Evolutionary conservation across 2,797 vertebrate genomes (phyloP), one percentile per base, ranked within the genome.

Genomic region (Poeciliopsis gracilis): DNA sequence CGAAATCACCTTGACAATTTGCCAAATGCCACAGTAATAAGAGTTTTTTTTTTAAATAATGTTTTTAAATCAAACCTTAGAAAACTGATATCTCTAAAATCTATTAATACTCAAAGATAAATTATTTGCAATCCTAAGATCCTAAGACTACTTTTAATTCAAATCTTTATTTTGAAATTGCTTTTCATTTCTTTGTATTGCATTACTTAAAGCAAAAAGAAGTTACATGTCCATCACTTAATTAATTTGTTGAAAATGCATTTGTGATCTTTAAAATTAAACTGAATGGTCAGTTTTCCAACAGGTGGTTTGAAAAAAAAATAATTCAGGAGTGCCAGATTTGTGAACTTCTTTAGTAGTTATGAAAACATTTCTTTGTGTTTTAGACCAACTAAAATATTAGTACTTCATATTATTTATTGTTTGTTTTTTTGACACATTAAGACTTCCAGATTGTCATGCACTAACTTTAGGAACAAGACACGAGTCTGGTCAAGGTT

Each of bases 401-500:
- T 18, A 49, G 38, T 38, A 38, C 25, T 77, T 36, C 1, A 10
- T 49, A 36, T 36, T 10, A 74, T 77, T 61, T 81, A 28, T 28
- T 11, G 7, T 38, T 18, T 7, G 4, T 33, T 33, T 30, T 74
- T 46, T 66, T 73, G 55, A 71, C 20, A 41, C 51, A 77, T 9
- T 59, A 53, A 57, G 47, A 66, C 49, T 47, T 57, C 18, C 23
- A 33, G 79, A 70, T 18, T 23, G 80, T 90, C 75, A 75, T 76
- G 77, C 67, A 18, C 51, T 43, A 63, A 84, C 77, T 87, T 72
- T 77, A 78, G 77, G 74, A 80, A 81, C 70, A 49, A 82, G 75
- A 74, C 84, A 76, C 23, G 43, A 59, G 80, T 90, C 85, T 28
- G 73, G 78, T 78, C 87, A 70, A 78, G 84, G 73, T 77, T 36